phyloP scores from a whole-genome alignment of 2,113 vertebrate genomes.

The Pampusana beccarii region DNA sequence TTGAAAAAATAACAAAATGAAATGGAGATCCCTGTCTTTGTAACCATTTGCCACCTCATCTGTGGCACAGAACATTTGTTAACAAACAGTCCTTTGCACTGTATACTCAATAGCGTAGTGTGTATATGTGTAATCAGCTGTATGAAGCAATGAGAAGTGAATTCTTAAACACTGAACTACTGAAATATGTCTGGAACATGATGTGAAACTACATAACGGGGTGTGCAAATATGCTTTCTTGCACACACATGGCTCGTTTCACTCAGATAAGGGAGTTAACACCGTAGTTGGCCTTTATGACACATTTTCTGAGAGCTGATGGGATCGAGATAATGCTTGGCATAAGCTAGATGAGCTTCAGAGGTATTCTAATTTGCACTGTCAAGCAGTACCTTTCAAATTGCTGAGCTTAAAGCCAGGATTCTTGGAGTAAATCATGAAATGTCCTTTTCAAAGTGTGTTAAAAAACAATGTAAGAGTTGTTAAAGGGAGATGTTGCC shows the following conservation, averaged over 20 bases:
- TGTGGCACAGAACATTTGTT: neutral
- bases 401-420: neutral
- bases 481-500: neutral
- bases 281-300: neutral
- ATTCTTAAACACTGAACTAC: slow-evolving; percentile 5
- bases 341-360: neutral
- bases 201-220: neutral
- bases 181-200: neutral
- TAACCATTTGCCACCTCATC: neutral
- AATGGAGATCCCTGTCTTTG: neutral
- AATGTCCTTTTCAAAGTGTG: neutral
- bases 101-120: neutral
- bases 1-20: neutral
- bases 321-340: neutral
- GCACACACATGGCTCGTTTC: neutral
- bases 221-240: slow-evolving; percentile 3
- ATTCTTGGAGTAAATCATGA: neutral
- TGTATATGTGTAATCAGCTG: slow-evolving; percentile 40
- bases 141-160: neutral
- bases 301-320: neutral
- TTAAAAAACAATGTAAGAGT: neutral
- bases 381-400: neutral
- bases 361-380: neutral
- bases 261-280: neutral
- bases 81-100: slow-evolving; percentile 7